Evolutionary conservation across 2,888 invertebrate species (phyloP).

Genomic region (Argyra leucocephala): DNA sequence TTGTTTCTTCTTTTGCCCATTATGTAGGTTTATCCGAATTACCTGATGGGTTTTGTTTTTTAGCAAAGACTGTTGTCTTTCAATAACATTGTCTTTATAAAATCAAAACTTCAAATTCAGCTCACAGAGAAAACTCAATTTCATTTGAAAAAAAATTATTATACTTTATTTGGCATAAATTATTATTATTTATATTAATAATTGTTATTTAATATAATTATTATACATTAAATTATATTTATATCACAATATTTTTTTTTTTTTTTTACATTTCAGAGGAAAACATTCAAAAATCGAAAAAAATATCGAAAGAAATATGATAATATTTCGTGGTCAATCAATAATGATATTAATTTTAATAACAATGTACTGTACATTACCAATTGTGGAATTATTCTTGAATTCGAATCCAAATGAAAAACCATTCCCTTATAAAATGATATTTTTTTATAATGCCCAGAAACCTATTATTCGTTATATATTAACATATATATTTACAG

Average conservation of each 20-base stretch:
- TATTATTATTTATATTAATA: too few relatives aligned
- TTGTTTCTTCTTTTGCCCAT: too few relatives aligned
- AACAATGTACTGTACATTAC: constrained; percentile 38
- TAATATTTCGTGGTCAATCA: constrained; percentile 36
- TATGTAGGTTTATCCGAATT: too few relatives aligned
- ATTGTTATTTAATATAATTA: too few relatives aligned
- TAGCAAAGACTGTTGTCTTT: too few relatives aligned
- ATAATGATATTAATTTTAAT: constrained; percentile 35
- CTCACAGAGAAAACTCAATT: too few relatives aligned
- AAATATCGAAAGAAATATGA: constrained; percentile 33
- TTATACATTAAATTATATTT: too few relatives aligned
- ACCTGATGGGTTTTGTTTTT: too few relatives aligned
- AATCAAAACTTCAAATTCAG: too few relatives aligned
- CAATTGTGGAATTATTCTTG: constrained; percentile 31
- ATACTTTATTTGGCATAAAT: too few relatives aligned
- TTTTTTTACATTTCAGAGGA: constrained; percentile 24
- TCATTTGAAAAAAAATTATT: too few relatives aligned
- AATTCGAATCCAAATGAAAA: constrained; percentile 25
- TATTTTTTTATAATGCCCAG: constrained; percentile 38
- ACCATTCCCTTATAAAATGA: constrained; percentile 43
- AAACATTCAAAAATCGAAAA: constrained; percentile 28
- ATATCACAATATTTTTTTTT: neutral
- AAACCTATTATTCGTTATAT: constrained; percentile 30
- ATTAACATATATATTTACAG: constrained; percentile 38
- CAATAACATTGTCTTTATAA: too few relatives aligned